A percentile compares a stretch with the other conserved stretches of the same genome.
Evolutionary conservation across 2,797 vertebrate genomes (phyloP).

Genomic region (Meriones psammophilus): DNA sequence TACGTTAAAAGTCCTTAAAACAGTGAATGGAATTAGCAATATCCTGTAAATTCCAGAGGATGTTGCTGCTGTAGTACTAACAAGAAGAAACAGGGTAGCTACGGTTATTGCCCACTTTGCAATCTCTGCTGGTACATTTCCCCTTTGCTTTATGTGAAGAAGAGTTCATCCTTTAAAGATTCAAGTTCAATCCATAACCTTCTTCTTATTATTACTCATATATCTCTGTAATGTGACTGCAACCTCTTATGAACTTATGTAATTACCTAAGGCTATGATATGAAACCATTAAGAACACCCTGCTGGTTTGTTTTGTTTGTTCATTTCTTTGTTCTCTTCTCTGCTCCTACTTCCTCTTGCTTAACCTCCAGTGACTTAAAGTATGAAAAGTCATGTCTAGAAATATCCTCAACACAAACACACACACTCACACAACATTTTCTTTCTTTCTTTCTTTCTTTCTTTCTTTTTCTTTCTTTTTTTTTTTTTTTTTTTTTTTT

Average conservation of each 20-base stretch:
- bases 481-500: neutral
- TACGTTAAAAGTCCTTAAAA: neutral
- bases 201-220: neutral
- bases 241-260: neutral
- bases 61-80: neutral
- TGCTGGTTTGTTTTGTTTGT: neutral
- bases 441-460: neutral
- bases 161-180: conserved; percentile 16
- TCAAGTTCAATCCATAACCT: neutral
- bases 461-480: neutral
- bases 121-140: neutral
- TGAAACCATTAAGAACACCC: neutral
- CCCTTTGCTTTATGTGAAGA: neutral
- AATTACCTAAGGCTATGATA: conserved; percentile 26
- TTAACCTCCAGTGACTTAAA: conserved; percentile 30
- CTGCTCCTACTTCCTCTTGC: neutral
- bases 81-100: neutral
- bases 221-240: neutral
- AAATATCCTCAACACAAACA: neutral
- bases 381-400: neutral
- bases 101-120: neutral
- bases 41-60: neutral
- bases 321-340: neutral
- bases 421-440: neutral
- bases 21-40: neutral